A percentile compares a stretch with the other conserved stretches of the same genome.
Evolutionary conservation across 2,113 vertebrate genomes (phyloP).

Genomic region (Atrichornis clamosus): DNA sequence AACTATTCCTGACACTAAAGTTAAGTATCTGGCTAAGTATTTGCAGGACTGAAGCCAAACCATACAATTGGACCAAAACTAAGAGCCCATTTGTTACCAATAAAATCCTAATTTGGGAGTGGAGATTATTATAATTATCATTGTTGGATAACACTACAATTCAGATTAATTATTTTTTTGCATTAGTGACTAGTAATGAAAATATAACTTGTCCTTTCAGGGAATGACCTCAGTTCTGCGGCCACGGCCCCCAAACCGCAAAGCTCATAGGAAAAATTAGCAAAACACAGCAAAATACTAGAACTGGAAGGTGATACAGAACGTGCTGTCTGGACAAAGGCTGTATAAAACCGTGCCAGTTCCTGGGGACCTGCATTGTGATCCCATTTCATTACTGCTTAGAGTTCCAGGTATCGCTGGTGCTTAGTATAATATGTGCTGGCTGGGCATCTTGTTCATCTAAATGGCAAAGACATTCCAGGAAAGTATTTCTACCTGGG

Average conservation of each 20-base stretch:
- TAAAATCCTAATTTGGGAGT: neutral
- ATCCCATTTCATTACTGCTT: neutral
- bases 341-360: neutral
- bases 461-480: neutral
- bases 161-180: neutral
- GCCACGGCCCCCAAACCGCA: neutral
- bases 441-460: neutral
- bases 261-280: neutral
- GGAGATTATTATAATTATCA: neutral
- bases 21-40: slow-evolving; percentile 25
- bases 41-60: slow-evolving; percentile 50
- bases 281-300: neutral
- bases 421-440: neutral
- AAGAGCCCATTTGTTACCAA: slow-evolving; percentile 33
- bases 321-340: neutral
- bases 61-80: neutral
- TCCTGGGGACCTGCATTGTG: neutral
- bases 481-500: neutral
- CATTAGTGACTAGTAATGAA: neutral
- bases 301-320: neutral
- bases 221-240: neutral
- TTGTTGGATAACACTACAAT: neutral
- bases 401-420: neutral
- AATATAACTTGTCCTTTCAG: neutral
- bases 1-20: slow-evolving; percentile 24